phyloP scores from a whole-genome alignment of 2,797 vertebrate genomes.

The Garrulus glandarius region DNA sequence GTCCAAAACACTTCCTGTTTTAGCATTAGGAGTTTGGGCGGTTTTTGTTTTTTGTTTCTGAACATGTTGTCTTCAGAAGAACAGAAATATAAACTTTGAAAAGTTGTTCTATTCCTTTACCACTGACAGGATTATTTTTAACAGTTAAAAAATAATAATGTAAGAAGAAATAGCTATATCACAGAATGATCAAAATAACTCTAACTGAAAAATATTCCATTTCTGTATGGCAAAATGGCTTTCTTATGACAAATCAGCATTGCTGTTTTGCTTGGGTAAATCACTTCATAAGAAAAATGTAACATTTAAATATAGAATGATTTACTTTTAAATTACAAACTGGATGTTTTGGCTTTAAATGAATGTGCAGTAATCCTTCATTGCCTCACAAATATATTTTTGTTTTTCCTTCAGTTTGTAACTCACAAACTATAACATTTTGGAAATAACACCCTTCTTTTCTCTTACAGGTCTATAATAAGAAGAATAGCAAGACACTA shows the following conservation, averaged over 20 bases:
- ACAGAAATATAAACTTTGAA: constrained; percentile 15
- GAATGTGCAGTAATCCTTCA: constrained; percentile 33
- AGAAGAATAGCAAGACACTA: not conserved
- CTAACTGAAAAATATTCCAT: constrained; percentile 46
- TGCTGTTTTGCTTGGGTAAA: constrained; percentile 55
- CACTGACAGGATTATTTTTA: constrained; percentile 31
- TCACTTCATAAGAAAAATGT: constrained; percentile 44
- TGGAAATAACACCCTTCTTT: not conserved
- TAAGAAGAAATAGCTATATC: constrained; percentile 44
- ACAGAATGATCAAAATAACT: constrained; percentile 48
- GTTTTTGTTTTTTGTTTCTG: not conserved
- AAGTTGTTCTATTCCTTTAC: constrained; percentile 11
- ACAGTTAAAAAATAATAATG: constrained; percentile 27
- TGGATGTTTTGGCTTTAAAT: constrained; percentile 37
- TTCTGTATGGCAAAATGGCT: constrained; percentile 30
- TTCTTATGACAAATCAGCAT: constrained; percentile 51
- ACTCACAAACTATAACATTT: constrained; percentile 16
- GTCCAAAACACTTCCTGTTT: not conserved
- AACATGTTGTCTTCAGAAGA: constrained; percentile 11
- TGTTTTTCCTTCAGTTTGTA: constrained; percentile 5
- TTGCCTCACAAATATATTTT: not conserved
- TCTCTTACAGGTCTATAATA: constrained; percentile 5
- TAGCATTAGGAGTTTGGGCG: not conserved
- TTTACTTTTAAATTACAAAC: constrained; percentile 38
- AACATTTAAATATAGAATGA: constrained; percentile 42